Percentiles rank a stretch among this genome's conserved stretches.
phyloP scores from a whole-genome alignment of 2,888 invertebrate genomes.

The Pollenia angustigena region DNA sequence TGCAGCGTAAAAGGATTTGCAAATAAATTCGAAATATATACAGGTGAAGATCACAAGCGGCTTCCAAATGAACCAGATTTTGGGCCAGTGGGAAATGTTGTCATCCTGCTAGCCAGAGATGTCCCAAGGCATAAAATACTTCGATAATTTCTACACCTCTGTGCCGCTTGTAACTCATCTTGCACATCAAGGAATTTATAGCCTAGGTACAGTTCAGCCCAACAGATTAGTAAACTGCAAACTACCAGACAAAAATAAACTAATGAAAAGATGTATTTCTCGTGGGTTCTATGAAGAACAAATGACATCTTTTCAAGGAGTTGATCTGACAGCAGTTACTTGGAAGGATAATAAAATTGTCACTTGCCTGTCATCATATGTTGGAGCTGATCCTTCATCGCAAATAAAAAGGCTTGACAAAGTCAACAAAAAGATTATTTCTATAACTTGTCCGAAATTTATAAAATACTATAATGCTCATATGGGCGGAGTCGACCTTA shows the following conservation, averaged over 20 bases:
- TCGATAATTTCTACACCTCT: slow-evolving; percentile 26
- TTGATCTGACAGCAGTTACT: too few relatives aligned
- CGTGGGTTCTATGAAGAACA: too few relatives aligned
- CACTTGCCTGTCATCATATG: slow-evolving; percentile 29
- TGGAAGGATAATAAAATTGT: too few relatives aligned
- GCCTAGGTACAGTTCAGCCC: too few relatives aligned
- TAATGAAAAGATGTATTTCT: too few relatives aligned
- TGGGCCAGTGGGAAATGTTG: slow-evolving; percentile 34
- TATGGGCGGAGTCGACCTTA: too few relatives aligned
- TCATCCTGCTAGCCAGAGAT: slow-evolving; percentile 23
- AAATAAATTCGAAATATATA: too few relatives aligned
- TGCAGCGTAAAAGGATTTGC: slow-evolving; percentile 30
- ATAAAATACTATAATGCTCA: slow-evolving; percentile 26
- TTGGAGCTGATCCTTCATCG: slow-evolving; percentile 18
- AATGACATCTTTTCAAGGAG: too few relatives aligned
- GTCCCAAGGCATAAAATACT: slow-evolving; percentile 30
- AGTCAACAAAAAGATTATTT: slow-evolving; percentile 3
- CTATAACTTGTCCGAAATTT: slow-evolving; percentile 30
- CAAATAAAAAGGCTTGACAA: slow-evolving; percentile 26
- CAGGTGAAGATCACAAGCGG: slow-evolving; percentile 25
- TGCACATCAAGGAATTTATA: too few relatives aligned
- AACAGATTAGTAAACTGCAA: too few relatives aligned
- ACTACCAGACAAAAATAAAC: too few relatives aligned
- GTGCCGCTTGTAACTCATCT: too few relatives aligned
- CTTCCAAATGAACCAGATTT: slow-evolving; percentile 33